phyloP scores from a whole-genome alignment of 2,888 invertebrate genomes.

The Eustalomyia histrio region DNA sequence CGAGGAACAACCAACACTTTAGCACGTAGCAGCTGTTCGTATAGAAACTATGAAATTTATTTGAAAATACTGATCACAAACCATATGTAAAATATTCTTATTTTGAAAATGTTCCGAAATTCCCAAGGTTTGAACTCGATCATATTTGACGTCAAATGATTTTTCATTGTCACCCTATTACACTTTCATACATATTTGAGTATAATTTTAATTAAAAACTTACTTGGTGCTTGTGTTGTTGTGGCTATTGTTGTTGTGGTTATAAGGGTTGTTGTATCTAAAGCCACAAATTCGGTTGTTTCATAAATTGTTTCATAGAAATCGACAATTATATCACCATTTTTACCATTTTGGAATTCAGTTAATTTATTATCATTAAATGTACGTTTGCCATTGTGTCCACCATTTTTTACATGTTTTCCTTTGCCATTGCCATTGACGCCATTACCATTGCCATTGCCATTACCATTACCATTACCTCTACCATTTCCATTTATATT shows the following conservation, averaged over 20 bases:
- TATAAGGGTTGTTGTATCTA: constrained; percentile 75
- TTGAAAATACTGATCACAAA: no score
- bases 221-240: constrained; percentile 82
- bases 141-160: no score
- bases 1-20: no score
- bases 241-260: constrained; percentile 82
- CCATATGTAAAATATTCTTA: no score
- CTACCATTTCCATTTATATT: constrained; percentile 49
- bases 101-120: no score
- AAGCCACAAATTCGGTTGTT: constrained; percentile 80
- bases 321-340: constrained; percentile 74
- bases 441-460: no score
- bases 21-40: no score
- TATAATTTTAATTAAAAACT: constrained; percentile 67
- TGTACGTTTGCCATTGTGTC: constrained; percentile 66
- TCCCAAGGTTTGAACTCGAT: no score
- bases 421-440: constrained; percentile 50
- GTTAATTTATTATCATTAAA: constrained; percentile 53
- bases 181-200: no score
- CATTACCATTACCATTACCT: constrained; percentile 50
- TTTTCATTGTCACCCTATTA: no score
- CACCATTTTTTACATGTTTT: constrained; percentile 36
- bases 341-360: constrained; percentile 53
- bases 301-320: constrained; percentile 79
- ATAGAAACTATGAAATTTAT: no score